A percentile compares a stretch with the other conserved stretches of the same genome.
Conservation (phyloP, 2,797 vertebrate genomes). For the Propithecus perrieri region DNA sequence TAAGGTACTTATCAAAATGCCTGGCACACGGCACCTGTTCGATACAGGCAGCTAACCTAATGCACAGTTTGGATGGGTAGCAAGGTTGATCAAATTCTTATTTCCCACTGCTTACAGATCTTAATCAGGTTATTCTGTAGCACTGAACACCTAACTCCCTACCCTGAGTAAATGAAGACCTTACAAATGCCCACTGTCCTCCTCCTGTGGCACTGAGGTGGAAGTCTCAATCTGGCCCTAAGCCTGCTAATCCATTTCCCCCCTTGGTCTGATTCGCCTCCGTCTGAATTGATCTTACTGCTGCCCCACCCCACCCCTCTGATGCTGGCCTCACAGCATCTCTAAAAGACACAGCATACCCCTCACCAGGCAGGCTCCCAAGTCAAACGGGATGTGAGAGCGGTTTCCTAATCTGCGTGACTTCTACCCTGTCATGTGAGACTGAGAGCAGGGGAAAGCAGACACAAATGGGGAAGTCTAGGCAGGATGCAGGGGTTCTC, state of each 20-base stretch:
- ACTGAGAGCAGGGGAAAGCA: not conserved
- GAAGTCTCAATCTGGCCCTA: not conserved
- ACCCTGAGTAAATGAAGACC: not conserved
- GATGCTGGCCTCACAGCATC: not conserved
- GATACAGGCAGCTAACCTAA: not conserved
- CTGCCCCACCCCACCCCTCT: not conserved
- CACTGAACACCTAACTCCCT: not conserved
- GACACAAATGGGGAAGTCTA: not conserved
- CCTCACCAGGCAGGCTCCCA: not conserved
- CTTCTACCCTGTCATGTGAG: not conserved
- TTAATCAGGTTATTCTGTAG: not conserved
- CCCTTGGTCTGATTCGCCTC: not conserved
- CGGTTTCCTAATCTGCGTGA: not conserved
- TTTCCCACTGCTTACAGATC: not conserved
- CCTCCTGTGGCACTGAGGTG: not conserved
- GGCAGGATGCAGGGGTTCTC: not conserved
- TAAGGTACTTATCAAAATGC: not conserved
- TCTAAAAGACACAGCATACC: not conserved
- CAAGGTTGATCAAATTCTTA: not conserved
- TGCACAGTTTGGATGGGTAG: accelerated
- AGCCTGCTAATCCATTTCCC: not conserved
- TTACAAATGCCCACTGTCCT: not conserved
- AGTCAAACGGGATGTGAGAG: not conserved
- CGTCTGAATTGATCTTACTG: not conserved
- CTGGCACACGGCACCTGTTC: not conserved